Conservation (phyloP, 2,888 invertebrate species). For the Lypha dubia region DNA sequence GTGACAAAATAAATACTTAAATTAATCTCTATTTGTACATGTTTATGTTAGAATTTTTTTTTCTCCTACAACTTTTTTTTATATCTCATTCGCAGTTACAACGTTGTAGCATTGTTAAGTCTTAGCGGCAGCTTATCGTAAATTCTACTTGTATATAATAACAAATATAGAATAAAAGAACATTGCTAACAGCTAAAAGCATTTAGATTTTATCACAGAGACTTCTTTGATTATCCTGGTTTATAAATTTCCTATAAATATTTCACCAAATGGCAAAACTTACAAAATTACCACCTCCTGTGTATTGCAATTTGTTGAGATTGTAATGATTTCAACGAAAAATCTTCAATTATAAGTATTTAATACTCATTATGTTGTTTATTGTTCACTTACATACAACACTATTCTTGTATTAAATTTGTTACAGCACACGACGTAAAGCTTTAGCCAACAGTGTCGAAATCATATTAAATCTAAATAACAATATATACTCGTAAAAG, state of each 20-base stretch:
- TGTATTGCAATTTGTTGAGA: background rate
- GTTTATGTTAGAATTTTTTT: background rate
- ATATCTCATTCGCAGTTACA: background rate
- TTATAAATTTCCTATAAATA: slow-evolving; percentile 13
- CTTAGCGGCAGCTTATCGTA: background rate
- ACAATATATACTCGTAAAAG: slow-evolving; percentile 53
- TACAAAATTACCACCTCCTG: no score
- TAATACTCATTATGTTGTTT: slow-evolving; percentile 44
- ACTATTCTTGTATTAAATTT: background rate
- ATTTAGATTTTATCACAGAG: slow-evolving; percentile 32
- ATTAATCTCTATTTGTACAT: background rate
- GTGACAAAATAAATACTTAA: background rate
- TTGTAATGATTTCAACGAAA: slow-evolving; percentile 28
- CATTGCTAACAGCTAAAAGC: background rate
- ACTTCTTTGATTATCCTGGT: slow-evolving; percentile 35
- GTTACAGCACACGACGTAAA: background rate
- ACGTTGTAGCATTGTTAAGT: background rate
- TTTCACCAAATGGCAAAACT: slow-evolving; percentile 1
- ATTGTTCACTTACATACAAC: slow-evolving; percentile 20
- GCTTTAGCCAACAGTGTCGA: background rate
- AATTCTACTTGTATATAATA: background rate
- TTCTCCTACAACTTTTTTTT: no score
- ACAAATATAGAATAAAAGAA: background rate
- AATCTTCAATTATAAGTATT: slow-evolving; percentile 52
- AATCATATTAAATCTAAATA: slow-evolving; percentile 41